phyloP scores from a whole-genome alignment of 2,797 vertebrate species.

The Arrhamphus sclerolepis region DNA sequence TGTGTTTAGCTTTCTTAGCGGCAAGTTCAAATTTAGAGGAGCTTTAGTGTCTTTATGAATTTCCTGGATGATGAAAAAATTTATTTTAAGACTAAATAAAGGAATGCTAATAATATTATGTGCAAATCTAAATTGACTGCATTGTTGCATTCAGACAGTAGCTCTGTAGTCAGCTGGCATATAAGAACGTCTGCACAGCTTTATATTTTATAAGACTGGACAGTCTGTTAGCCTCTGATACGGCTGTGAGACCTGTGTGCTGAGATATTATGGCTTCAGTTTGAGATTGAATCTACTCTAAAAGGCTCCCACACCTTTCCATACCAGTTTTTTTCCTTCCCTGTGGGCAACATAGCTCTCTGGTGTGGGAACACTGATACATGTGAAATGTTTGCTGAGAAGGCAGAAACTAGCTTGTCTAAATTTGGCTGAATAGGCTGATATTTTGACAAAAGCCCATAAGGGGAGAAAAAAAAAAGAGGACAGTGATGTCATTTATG shows the following conservation, averaged over 20 bases:
- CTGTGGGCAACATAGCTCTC: constrained; percentile 21
- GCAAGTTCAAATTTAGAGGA: too few species aligned
- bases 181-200: constrained; percentile 28
- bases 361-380: constrained; percentile 3
- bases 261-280: constrained; percentile 70
- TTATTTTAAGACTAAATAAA: too few species aligned
- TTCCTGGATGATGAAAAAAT: too few species aligned
- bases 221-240: constrained; percentile 26
- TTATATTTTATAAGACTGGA: constrained; percentile 19
- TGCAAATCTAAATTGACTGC: background rate
- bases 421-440: constrained; percentile 1
- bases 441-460: constrained; percentile 1
- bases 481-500: too few species aligned
- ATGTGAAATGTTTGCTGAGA: constrained; percentile 41
- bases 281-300: constrained; percentile 37
- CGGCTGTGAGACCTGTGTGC: constrained; percentile 22
- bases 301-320: constrained; percentile 18
- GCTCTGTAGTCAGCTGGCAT: constrained; percentile 6
- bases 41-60: too few species aligned
- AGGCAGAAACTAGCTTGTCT: constrained; percentile 16
- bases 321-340: constrained; percentile 31
- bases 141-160: background rate
- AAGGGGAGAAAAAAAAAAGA: too few species aligned
- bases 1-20: too few species aligned
- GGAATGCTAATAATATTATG: background rate